Base-by-base conservation (phyloP, 2,888 invertebrate species). In the Alentia gelatinosa region DNA sequence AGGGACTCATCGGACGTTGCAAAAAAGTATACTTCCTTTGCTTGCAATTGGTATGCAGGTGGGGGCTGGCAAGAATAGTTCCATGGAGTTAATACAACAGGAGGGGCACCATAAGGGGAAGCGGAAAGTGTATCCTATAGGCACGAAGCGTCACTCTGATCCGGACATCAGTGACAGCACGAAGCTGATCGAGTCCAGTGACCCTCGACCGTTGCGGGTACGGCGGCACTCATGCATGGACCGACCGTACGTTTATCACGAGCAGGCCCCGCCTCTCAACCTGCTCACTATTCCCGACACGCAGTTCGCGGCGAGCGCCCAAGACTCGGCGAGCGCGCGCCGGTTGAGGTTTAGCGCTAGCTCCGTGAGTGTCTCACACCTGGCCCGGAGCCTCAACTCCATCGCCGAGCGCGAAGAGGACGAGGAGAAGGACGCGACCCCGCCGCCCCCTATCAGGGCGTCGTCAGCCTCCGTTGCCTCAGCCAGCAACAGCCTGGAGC, bases 1-100 rank as follows among this genome's bases (percentile, higher is more conserved):
- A 33, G 75, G 42, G 19, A 90, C 90, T 33, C 47, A 79, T 26
- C 68, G 47, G 50, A 79, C 74, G 30, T 47, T 90, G 33, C 90
- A 90, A 47, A 30, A 90, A 23, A 90, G 75, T 83, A 90, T 90
- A 1, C 35, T 90, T 26, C 90, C 90, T 3, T 26, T 90, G 83
- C 50, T 90, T 9, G 90, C 90, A 12, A 79, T 90, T 1, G 90
- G 79, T 33, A 83, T 90, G 47, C 90, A 68, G 33, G 90, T 68
- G 33, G 74, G 90, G 23, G 56, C 42, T 0, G 50, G 50, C 23
- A 26, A 26, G 3, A 23, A 47, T 5, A 42, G 12, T 0, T 42
- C 47, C 26, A 47, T 7, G 47, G 42, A 47, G 30, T 12, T 23
- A 3, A 83, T 83, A 83, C 42, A 23, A 39, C 30, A 42, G 33